phyloP scores from a whole-genome alignment of 2,797 vertebrate genomes.

The Danio albolineatus region DNA sequence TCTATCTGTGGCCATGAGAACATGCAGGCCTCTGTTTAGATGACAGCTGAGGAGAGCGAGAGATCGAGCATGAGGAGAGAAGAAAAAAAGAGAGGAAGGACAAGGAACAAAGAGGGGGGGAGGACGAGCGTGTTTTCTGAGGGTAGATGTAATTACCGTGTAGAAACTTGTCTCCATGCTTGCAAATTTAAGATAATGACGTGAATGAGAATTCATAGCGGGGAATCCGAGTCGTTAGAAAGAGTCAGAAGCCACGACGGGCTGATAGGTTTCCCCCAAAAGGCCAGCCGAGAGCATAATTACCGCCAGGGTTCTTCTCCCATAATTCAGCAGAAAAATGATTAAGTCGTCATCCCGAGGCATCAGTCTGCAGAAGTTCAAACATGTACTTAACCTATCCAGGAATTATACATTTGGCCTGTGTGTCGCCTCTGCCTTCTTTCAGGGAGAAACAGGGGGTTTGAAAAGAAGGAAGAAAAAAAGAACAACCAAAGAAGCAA shows the following conservation, averaged over 20 bases:
- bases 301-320: slow-evolving; percentile 89
- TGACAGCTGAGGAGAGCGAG: slow-evolving; percentile 79
- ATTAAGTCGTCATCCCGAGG: slow-evolving; percentile 99
- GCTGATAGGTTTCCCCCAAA: slow-evolving; percentile 85
- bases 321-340: slow-evolving; percentile 99
- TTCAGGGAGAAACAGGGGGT: slow-evolving; percentile 70
- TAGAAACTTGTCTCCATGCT: slow-evolving; percentile 86
- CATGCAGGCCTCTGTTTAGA: slow-evolving; percentile 82
- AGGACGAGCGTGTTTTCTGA: slow-evolving; percentile 15
- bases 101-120: slow-evolving; percentile 34
- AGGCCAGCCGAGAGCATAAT: slow-evolving; percentile 88
- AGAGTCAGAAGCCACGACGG: slow-evolving; percentile 84
- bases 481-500: slow-evolving; percentile 64
- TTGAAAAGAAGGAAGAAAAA: slow-evolving; percentile 57
- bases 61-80: slow-evolving; percentile 23
- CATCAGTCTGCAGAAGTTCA: slow-evolving; percentile 96
- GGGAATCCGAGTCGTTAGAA: slow-evolving; percentile 82
- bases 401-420: slow-evolving; percentile 95
- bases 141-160: slow-evolving; percentile 81
- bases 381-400: slow-evolving; percentile 99
- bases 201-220: slow-evolving; percentile 87
- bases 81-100: slow-evolving; percentile 31
- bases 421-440: slow-evolving; percentile 85
- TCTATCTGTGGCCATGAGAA: slow-evolving; percentile 82
- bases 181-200: slow-evolving; percentile 85